Evolutionary conservation across 2,113 vertebrate species (phyloP), one percentile per base, ranked within the genome.

Genomic region (Brienomyrus brachyistius): DNA sequence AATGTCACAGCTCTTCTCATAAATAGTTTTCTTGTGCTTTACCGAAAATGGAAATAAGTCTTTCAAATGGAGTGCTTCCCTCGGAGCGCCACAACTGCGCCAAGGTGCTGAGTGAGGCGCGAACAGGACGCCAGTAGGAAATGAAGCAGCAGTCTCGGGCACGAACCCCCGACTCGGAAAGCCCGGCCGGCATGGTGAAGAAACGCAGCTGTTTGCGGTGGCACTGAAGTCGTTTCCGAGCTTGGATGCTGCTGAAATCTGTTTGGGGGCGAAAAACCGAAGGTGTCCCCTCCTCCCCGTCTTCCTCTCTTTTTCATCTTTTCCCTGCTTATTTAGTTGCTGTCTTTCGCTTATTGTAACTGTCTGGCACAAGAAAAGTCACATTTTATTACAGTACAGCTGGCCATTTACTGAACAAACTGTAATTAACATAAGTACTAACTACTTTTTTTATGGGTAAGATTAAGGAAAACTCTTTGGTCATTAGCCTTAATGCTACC

Each of bases 61-160:
- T 90, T 89, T 91, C 86, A 90, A 88, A 91, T 85, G 45, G 89
- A 51, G 89, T 92, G 90, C 91, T 93, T 89, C 83, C 88, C 91
- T 92, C 94, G 93, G 92, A 91, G 80, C 74, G 88, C 43, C 90
- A 91, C 92, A 93, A 93, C 93, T 86, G 92, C 91, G 90, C 93
- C 50, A 91, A 91, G 92, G 92, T 92, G 93, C 88, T 94, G 92
- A 93, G 90, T 91, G 92, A 92, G 90, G 91, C 74, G 90, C 91
- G 92, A 92, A 93, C 74, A 77, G 70, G 92, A 87, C 27, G 91
- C 90, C 94, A 92, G 91, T 88, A 89, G 90, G 91, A 94, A 92
- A 92, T 90, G 90, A 93, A 90, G 89, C 27, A 88, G 82, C 70
- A 91, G 90, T 90, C 90, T 91, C 91, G 90, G 92, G 92, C 89